Percentiles rank a stretch among this genome's conserved stretches.
Conservation (phyloP, 2,888 invertebrate genomes). For the Liposcelis brunnea region DNA sequence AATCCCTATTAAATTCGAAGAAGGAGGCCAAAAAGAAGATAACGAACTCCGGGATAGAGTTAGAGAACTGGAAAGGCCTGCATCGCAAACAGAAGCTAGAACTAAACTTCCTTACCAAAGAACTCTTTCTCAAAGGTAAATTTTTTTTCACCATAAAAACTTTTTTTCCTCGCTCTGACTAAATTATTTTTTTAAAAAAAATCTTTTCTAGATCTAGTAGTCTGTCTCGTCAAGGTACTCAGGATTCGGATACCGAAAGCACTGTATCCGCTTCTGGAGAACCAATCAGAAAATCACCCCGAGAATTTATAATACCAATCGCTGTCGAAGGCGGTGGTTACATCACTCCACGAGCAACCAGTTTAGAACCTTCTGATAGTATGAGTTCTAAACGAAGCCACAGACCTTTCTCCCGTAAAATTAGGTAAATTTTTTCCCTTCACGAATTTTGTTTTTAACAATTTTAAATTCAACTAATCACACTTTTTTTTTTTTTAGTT, state of each 20-base stretch:
- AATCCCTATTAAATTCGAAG: constrained; percentile 42
- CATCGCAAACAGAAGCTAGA: constrained; percentile 18
- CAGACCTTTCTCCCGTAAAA: constrained; percentile 41
- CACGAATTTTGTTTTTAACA: not conserved
- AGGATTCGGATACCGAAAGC: constrained; percentile 49
- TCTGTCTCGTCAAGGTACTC: constrained; percentile 45
- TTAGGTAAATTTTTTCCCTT: constrained; percentile 35
- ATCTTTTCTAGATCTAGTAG: constrained; percentile 15
- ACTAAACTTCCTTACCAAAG: constrained; percentile 8
- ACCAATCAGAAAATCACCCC: constrained; percentile 72
- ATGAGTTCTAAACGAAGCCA: constrained; percentile 26
- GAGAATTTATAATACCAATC: constrained; percentile 87
- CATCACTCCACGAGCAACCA: constrained; percentile 57
- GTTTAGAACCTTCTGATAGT: constrained; percentile 53
- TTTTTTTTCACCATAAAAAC: constrained; percentile 19
- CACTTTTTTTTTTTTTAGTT: constrained; percentile 28
- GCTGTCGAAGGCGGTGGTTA: constrained; percentile 80
- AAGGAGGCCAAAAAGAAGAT: constrained; percentile 22
- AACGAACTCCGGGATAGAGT: constrained; percentile 13
- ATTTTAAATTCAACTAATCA: not conserved
- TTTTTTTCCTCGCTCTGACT: not conserved
- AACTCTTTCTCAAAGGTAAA: constrained; percentile 11
- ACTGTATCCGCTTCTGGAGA: constrained; percentile 29
- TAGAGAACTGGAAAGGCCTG: constrained; percentile 22
- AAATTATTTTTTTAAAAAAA: too few relatives aligned